Evolutionary conservation across 2,888 invertebrate genomes (phyloP), one percentile per base, ranked within the genome.

Genomic region (Drosophila cognata): DNA sequence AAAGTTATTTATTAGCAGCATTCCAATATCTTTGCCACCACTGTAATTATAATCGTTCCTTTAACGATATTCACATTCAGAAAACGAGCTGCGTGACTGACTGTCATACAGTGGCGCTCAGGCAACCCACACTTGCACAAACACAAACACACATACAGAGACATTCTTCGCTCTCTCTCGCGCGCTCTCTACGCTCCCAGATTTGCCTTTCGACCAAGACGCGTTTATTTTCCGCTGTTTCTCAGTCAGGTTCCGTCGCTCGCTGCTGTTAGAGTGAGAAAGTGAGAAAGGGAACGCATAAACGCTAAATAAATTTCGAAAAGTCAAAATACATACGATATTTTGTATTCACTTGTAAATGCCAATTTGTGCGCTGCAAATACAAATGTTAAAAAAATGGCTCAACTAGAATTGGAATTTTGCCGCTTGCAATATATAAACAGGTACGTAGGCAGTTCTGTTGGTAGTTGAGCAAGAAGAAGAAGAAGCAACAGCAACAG

Each of bases 361-460:
- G 11, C 28, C 28, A 38, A 52, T 33, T 35, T 59, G 60, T 51
- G 64, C 29, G 48, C 16, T 52, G 38, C 51, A 60, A 73, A 36
- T 64, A n/a, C 59, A 57, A 57, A 53, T 33, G 35, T 41, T 35
- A 46, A 63, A 16, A 61, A 69, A 62, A 79, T 82, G 82, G 51
- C 53, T 70, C 38, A 28, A 28, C 38, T 66, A 66, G 53, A 65
- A 66, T 43, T 68, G 67, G 43, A 77, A 66, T 56, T 59, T 67
- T 50, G 65, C 52, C 59, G 67, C 61, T 71, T 61, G 60, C 62
- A 74, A 63, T 72, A 71, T 43, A 66, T 74, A 76, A 84, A 78
- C 84, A 89, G 76, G 90, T 90, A 88, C 88, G 88, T 88, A 78
- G 89, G 88, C 88, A 88, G 72, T 84, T 87, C 79, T 73, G 76